These are phyloP conservation scores for Ganaspis brasiliensis DNA, from an alignment of 2,888 invertebrate genomes.

Conservation along the genomic window DNA sequence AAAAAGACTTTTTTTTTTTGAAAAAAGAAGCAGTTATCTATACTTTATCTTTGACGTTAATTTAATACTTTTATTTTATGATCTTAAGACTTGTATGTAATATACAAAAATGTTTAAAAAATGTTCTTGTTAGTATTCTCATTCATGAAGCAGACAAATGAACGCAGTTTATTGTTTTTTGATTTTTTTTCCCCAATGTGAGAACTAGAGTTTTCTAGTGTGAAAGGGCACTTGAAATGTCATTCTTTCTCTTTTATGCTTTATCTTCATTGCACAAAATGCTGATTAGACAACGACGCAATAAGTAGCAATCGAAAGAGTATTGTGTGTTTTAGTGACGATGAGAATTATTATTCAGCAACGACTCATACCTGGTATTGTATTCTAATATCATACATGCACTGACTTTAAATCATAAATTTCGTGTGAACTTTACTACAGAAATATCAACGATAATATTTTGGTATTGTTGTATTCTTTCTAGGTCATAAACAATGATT, in stretches of 20 bases:
- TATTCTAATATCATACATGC: constrained; percentile 57
- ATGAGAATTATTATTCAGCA: constrained; percentile 49
- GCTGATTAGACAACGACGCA: constrained; percentile 52
- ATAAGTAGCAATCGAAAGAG: constrained; percentile 52
- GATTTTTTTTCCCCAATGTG: neutral
- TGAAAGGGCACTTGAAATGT: constrained; percentile 1
- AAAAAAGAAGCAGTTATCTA: too few relatives aligned
- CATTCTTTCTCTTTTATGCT: constrained; percentile 1
- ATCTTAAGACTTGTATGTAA: too few relatives aligned
- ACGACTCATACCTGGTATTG: constrained; percentile 61
- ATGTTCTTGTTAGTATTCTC: neutral
- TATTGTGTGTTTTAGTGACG: constrained; percentile 42
- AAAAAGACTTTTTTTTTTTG: too few relatives aligned
- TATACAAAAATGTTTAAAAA: neutral
- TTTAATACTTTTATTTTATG: too few relatives aligned
- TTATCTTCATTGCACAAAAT: constrained; percentile 5
- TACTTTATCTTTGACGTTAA: too few relatives aligned
- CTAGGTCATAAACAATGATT: neutral
- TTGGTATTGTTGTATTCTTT: constrained; percentile 2
- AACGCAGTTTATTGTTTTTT: neutral
- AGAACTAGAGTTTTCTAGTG: neutral
- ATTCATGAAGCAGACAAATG: neutral
- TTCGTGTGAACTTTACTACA: constrained; percentile 31
- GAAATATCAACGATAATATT: constrained; percentile 5
- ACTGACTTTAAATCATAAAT: constrained; percentile 28